Conservation (phyloP, 1,140 invertebrate genomes). For the Diabrotica undecimpunctata region DNA sequence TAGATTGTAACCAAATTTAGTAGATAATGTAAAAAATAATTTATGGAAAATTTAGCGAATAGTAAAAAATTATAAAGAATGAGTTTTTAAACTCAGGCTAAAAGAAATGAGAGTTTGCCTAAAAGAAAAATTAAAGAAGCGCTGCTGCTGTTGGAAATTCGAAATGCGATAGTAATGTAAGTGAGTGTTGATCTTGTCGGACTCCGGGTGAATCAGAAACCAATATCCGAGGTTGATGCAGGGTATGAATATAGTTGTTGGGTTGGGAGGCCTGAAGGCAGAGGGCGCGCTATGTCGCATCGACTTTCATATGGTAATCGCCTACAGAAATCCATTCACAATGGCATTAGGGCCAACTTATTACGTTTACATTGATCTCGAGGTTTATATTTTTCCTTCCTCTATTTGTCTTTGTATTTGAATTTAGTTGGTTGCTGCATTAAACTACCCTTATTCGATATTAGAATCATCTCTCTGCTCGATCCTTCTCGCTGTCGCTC, state of each 20-base stretch:
- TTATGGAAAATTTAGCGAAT: too few relatives aligned
- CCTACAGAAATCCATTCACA: slow-evolving; percentile 47
- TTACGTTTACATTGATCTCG: slow-evolving; percentile 50
- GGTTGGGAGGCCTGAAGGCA: slow-evolving; percentile 26
- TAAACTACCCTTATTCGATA: slow-evolving; percentile 27
- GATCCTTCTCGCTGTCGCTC: slow-evolving; percentile 9
- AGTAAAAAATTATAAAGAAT: too few relatives aligned
- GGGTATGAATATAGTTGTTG: slow-evolving; percentile 36
- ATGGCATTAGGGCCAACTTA: slow-evolving; percentile 48
- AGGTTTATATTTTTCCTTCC: slow-evolving; percentile 45
- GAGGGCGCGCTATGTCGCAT: slow-evolving; percentile 30
- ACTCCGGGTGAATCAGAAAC: slow-evolving; percentile 47
- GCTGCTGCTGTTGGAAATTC: neutral
- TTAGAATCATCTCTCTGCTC: slow-evolving; percentile 6
- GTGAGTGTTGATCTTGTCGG: slow-evolving; percentile 47
- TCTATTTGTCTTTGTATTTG: slow-evolving; percentile 46
- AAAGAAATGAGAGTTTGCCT: neutral
- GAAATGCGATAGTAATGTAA: slow-evolving; percentile 17
- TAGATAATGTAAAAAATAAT: too few relatives aligned
- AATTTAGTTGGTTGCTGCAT: slow-evolving; percentile 43
- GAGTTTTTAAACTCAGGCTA: too few relatives aligned
- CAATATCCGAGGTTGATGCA: slow-evolving; percentile 41
- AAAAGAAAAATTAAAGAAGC: neutral
- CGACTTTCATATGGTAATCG: slow-evolving; percentile 47
- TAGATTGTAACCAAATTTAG: too few relatives aligned